Base-by-base conservation (phyloP, 2,113 vertebrate species). In the Vanacampus margaritifer region DNA sequence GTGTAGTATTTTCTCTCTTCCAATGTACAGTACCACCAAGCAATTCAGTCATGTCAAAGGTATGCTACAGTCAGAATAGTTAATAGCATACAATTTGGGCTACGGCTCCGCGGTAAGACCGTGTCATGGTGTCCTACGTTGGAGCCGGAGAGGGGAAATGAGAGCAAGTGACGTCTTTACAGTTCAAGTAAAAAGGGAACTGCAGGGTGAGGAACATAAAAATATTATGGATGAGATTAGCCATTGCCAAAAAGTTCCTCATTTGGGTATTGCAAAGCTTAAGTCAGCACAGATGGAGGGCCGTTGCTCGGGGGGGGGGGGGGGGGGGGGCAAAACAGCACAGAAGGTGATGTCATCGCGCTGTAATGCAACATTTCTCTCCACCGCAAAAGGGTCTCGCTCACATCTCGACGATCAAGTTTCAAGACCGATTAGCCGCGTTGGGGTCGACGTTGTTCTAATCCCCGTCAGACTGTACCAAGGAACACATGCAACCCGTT, bases 331-430 rank as follows among this genome's bases (percentile, higher is more conserved):
- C 24, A 71, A 59, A 67, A 71, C 69, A 19, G 24, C 41, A 10
- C 53, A 65, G 64, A 37, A 62, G 71, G 62, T 84, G 84, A 89
- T 79, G 86, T 89, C 88, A 89, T 76, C 43, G 72, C 71, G 68
- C 66, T 81, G 66, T 23, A 66, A 66, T 65, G 79, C 85, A 80
- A 87, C 68, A 85, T 70, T 65, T 76, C 60, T 76, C 78, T 79
- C 65, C 76, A 84, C 72, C 71, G 78, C 68, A 11, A 67, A n/a
- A 80, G 78, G 84, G 23, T 57, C 82, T 82, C 81, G 67, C 81
- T 81, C 75, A 77, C 75, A 57, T 82, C 75, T 73, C 43, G 17
- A 64, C 76, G 70, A 79, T 90, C 85, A 67, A 64, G 74, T 89
- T 90, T 86, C 87, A 75, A 56, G 82, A 84, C 70, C 36, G 75